Base-by-base conservation (phyloP, 2,888 invertebrate species). In the Archips crataeganus region DNA sequence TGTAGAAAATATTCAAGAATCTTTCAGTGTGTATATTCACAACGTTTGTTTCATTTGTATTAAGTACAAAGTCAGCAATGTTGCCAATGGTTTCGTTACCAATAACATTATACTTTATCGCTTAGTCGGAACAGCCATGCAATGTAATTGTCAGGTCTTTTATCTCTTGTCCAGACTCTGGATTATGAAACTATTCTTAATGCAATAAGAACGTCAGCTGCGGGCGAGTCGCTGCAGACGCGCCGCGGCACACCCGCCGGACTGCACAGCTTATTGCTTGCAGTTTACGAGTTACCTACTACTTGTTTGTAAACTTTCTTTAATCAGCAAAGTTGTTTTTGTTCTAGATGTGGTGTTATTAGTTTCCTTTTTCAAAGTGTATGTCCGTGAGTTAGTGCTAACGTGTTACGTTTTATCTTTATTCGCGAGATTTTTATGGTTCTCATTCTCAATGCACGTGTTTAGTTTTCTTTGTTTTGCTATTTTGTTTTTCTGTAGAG, bases 251-350 rank as follows among this genome's bases (percentile, higher is more conserved):
- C 23, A 1, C 23, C 23, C 23, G 23, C 23, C 23, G 23, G 0
- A 23, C 23, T 23, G 15, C 42, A 62, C 51, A 39, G 74, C 54
- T 74, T 69, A 69, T 68, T 69, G 65, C 74, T 32, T 60, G 60
- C 65, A 60, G 51, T 65, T 74, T 65, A 70, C 74, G 64, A n/a
- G 47, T 1, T 51, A 62, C 15, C 34, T 66, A 59, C 15, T 39
- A 63, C 59, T 63, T 65, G 60, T 65, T 74, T 15, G 34, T 65
- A 39, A 69, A 70, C 45, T 74, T 74, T 59, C 64, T 70, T 74
- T 70, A 74, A 74, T 70, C 65, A 74, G 70, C 51, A 70, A 74
- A 70, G 69, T 74, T 70, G 69, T 74, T 74, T 51, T 70, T 51
- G 54, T 49, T 54, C 62, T 47, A 60, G 13, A 13, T 67, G 67